Conservation (phyloP, 1,140 invertebrate species). For the Drosophila subobscura region DNA sequence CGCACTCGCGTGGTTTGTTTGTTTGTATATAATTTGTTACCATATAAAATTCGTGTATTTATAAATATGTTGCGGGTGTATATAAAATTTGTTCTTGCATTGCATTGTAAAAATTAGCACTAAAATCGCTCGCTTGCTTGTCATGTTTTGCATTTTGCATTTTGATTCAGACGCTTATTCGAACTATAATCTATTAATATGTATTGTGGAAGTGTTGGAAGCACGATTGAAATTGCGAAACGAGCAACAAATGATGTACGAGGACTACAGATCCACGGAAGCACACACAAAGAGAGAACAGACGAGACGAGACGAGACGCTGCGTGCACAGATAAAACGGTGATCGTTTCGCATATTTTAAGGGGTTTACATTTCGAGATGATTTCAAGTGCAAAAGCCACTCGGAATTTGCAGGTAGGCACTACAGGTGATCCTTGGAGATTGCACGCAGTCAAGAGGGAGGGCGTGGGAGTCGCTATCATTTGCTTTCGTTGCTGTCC, state of each 20-base stretch:
- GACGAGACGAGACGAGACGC: too few relatives aligned
- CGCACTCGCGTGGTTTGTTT: not conserved
- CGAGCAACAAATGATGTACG: conserved; percentile 12
- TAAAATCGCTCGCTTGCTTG: conserved; percentile 40
- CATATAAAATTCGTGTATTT: conserved; percentile 73
- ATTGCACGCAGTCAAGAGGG: conserved; percentile 59
- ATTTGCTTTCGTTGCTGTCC: conserved; percentile 67
- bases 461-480: not conserved
- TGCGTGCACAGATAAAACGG: too few relatives aligned
- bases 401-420: conserved; percentile 64
- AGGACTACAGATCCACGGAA: conserved; percentile 16
- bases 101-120: conserved; percentile 71
- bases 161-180: conserved; percentile 52
- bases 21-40: conserved; percentile 58
- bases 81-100: conserved; percentile 46
- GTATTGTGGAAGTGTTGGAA: conserved; percentile 57
- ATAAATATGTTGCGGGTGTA: conserved; percentile 63
- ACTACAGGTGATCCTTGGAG: conserved; percentile 49
- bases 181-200: conserved; percentile 18
- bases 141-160: conserved; percentile 38
- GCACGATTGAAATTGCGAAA: conserved; percentile 48
- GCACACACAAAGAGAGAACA: not conserved
- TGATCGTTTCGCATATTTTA: conserved; percentile 31
- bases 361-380: conserved; percentile 27
- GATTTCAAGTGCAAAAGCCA: conserved; percentile 43